Evolutionary conservation across 2,888 invertebrate genomes (phyloP).

Genomic region (Pseudanteris insignis): DNA sequence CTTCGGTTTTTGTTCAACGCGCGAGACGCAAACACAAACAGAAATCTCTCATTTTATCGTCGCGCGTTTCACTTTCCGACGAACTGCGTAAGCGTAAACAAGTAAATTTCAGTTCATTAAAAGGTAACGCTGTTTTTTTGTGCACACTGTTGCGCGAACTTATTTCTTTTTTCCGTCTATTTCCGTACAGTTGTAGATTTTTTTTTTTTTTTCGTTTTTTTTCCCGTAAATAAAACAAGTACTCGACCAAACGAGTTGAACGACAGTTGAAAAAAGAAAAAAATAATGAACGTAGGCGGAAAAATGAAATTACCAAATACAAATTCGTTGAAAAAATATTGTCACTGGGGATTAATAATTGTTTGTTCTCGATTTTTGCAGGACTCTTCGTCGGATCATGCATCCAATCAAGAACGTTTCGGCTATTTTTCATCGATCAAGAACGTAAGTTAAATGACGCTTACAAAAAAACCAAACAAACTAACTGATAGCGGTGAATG

Average conservation of each 20-base stretch:
- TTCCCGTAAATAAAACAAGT: no score
- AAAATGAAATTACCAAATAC: conserved; percentile 21
- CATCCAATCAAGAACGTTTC: conserved; percentile 62
- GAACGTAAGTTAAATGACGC: conserved; percentile 56
- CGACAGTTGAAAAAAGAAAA: no score
- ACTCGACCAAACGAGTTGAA: no score
- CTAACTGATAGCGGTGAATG: not conserved
- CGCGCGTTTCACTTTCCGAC: conserved; percentile 11
- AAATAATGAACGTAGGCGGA: no score
- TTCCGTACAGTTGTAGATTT: not conserved
- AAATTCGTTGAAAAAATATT: conserved; percentile 33
- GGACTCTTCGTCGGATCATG: conserved; percentile 63
- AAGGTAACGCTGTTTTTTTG: not conserved
- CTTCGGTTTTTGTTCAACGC: conserved; percentile 25
- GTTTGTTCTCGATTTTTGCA: conserved; percentile 49
- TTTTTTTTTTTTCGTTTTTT: no score
- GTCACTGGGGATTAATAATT: conserved; percentile 23
- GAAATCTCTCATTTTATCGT: conserved; percentile 12
- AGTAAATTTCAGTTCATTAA: conserved; percentile 15
- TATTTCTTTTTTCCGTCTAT: not conserved
- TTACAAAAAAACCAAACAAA: not conserved
- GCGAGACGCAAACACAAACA: conserved; percentile 20
- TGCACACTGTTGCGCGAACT: no score
- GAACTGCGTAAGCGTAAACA: conserved; percentile 19
- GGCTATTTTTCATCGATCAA: conserved; percentile 65